Percentiles rank a stretch among this genome's conserved stretches.
phyloP scores from a whole-genome alignment of 2,888 invertebrate species.

The Drosophila greeni region DNA sequence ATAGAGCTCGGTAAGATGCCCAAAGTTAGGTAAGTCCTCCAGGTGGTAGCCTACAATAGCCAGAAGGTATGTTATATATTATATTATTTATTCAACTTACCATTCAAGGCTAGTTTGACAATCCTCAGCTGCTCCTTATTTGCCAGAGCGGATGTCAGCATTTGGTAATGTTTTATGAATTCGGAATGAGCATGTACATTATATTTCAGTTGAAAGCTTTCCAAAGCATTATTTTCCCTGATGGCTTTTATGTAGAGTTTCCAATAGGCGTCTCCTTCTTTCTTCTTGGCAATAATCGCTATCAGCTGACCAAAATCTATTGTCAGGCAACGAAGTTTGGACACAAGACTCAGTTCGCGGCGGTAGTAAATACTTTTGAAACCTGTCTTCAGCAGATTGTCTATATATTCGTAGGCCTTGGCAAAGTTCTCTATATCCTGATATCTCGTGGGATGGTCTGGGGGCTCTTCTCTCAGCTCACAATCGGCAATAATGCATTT shows the following conservation, averaged over 20 bases:
- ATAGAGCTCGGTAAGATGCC: not conserved
- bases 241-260: not conserved
- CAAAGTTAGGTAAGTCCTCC: not conserved
- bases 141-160: not conserved
- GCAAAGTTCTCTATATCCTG: not conserved
- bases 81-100: not conserved
- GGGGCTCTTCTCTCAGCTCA: not conserved
- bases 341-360: not conserved
- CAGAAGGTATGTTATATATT: not conserved
- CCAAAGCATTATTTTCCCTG: not conserved
- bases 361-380: not conserved
- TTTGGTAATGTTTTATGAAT: not conserved
- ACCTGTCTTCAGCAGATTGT: not conserved
- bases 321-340: not conserved
- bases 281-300: not conserved
- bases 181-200: not conserved
- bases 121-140: not conserved
- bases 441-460: not conserved
- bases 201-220: not conserved
- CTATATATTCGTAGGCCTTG: not conserved
- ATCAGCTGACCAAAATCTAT: not conserved
- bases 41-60: not conserved
- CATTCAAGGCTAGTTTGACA: not conserved
- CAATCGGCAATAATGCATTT: slow-evolving; percentile 2
- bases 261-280: not conserved